Percentiles rank a stretch among this genome's conserved stretches.
Conservation (phyloP, 2,797 vertebrate species). For the Halcyon chelicuti region DNA sequence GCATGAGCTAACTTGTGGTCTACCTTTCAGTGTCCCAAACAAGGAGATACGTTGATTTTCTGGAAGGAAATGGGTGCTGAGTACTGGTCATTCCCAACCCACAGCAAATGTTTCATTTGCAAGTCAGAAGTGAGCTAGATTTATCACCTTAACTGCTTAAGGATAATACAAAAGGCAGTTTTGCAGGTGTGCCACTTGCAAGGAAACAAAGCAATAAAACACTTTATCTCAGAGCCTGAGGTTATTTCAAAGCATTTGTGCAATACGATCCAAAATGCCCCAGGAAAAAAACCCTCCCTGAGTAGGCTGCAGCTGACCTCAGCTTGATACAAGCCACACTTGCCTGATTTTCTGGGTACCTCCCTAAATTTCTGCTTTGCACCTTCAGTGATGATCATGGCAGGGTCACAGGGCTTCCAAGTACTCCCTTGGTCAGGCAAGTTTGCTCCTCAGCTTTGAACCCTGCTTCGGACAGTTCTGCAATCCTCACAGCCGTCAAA, state of each 20-base stretch:
- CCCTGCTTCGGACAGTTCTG: not conserved
- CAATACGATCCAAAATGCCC: not conserved
- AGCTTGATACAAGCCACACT: not conserved
- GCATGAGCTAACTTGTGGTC: not conserved
- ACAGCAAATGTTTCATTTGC: not conserved
- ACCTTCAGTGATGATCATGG: not conserved
- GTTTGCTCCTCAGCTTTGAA: not conserved
- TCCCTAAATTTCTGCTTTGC: not conserved
- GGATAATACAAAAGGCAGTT: not conserved
- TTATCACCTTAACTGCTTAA: not conserved
- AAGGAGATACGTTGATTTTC: not conserved
- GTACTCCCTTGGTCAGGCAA: not conserved
- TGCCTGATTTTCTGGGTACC: not conserved
- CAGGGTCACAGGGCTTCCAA: not conserved
- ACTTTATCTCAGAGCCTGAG: not conserved
- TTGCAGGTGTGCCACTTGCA: not conserved
- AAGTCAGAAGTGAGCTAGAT: not conserved
- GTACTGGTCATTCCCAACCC: not conserved
- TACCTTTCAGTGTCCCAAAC: not conserved
- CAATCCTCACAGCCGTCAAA: not conserved
- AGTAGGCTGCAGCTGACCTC: not conserved
- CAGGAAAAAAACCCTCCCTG: not conserved
- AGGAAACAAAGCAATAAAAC: conserved; percentile 19
- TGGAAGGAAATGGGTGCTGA: not conserved
- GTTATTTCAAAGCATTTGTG: not conserved